Conservation (phyloP, 1,140 invertebrate genomes). For the Trissolcus basalis region DNA sequence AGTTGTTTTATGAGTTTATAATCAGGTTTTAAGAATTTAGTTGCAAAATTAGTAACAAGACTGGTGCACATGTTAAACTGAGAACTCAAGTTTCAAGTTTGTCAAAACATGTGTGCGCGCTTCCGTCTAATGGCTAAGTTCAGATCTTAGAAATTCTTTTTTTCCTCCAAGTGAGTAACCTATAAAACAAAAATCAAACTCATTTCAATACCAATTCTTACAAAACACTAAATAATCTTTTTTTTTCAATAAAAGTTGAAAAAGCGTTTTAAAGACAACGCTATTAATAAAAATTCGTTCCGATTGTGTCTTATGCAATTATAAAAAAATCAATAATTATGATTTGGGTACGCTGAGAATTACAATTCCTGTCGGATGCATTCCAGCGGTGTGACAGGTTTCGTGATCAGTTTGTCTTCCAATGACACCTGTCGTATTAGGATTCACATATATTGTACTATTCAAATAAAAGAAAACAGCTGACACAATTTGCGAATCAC, state of each 20-base stretch:
- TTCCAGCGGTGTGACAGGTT: slow-evolving; percentile 55
- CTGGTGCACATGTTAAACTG: background rate
- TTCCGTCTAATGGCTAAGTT: no score
- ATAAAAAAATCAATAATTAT: slow-evolving; percentile 51
- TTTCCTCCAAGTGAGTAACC: no score
- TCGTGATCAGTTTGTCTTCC: slow-evolving; percentile 58
- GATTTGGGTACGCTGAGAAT: slow-evolving; percentile 35
- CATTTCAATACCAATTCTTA: no score
- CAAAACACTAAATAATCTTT: no score
- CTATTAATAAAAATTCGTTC: slow-evolving; percentile 28
- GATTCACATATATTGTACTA: slow-evolving; percentile 35
- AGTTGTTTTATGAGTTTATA: slow-evolving; percentile 11
- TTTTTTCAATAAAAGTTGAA: slow-evolving; percentile 4
- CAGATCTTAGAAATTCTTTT: no score
- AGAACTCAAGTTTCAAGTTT: background rate
- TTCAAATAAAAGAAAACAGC: slow-evolving; percentile 35
- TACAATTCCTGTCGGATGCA: slow-evolving; percentile 58
- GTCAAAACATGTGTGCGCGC: background rate
- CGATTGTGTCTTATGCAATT: slow-evolving; percentile 21
- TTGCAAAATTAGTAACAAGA: slow-evolving; percentile 3
- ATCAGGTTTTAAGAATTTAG: background rate
- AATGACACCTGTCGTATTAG: slow-evolving; percentile 58
- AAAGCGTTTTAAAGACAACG: slow-evolving; percentile 9
- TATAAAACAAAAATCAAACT: no score
- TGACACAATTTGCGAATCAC: no score